A percentile compares a stretch with the other conserved stretches of the same genome.
phyloP scores from a whole-genome alignment of 2,113 vertebrate species.

The Meles meles region DNA sequence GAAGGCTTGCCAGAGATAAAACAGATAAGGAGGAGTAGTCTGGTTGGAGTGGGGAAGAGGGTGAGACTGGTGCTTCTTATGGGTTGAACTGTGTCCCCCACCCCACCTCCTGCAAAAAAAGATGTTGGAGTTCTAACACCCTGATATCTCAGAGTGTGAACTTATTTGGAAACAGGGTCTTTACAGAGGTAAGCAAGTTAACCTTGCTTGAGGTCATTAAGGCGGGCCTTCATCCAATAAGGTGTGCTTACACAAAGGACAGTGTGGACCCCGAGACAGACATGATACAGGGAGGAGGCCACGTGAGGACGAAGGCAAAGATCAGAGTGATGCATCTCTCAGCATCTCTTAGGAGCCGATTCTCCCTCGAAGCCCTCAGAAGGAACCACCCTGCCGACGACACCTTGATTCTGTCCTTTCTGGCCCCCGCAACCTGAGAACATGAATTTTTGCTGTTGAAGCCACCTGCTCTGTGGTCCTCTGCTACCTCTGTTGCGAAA shows the following conservation, averaged over 20 bases:
- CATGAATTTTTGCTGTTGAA: neutral
- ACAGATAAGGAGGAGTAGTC: neutral
- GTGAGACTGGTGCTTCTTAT: neutral
- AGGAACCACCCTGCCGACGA: accelerated
- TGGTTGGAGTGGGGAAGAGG: neutral
- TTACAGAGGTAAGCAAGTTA: neutral
- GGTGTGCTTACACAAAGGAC: neutral
- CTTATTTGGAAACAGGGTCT: neutral
- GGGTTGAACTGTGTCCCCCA: neutral
- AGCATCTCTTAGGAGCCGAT: no score
- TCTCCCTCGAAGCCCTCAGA: neutral
- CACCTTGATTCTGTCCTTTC: neutral
- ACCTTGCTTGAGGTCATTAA: neutral
- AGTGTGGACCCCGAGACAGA: neutral
- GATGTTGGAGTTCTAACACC: neutral
- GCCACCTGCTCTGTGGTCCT: neutral
- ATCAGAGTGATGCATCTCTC: accelerated
- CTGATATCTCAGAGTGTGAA: neutral
- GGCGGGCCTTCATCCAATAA: neutral
- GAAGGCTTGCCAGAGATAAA: neutral
- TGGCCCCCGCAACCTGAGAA: neutral
- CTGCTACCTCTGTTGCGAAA: neutral
- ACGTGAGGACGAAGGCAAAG: neutral
- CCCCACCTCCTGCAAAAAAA: neutral
- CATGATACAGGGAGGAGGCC: neutral